Conservation (phyloP, 2,113 vertebrate species). For the Nycticryphes semicollaris region DNA sequence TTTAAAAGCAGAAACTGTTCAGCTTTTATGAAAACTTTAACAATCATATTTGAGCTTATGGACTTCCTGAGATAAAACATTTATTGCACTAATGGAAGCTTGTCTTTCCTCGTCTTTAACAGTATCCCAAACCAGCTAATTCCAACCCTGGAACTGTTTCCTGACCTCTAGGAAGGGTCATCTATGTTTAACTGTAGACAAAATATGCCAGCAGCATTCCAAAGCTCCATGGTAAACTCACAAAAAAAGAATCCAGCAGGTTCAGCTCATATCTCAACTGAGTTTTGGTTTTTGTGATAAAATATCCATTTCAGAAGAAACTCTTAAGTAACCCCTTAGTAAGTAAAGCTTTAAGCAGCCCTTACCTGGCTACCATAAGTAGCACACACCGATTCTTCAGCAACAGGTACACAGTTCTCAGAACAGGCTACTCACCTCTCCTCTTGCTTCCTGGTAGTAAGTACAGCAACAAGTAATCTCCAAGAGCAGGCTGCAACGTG, state of each 20-base stretch:
- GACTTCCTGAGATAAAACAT: background rate
- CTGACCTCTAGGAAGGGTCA: slow-evolving; percentile 30
- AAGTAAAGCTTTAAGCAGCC: background rate
- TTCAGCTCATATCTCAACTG: background rate
- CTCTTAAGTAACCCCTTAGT: background rate
- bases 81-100: background rate
- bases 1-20: background rate
- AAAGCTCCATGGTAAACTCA: background rate
- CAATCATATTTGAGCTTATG: background rate
- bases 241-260: background rate
- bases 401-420: background rate
- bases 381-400: background rate
- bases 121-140: background rate
- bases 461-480: background rate
- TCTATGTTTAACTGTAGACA: slow-evolving; percentile 29
- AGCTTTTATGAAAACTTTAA: background rate
- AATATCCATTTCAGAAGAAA: background rate
- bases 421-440: background rate
- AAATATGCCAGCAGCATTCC: background rate
- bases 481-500: background rate
- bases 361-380: background rate
- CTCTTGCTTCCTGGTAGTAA: background rate
- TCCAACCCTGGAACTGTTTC: slow-evolving; percentile 8
- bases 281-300: background rate
- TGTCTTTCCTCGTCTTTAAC: background rate